Conservation (phyloP, 2,113 vertebrate genomes). For the Notiomystis cincta region DNA sequence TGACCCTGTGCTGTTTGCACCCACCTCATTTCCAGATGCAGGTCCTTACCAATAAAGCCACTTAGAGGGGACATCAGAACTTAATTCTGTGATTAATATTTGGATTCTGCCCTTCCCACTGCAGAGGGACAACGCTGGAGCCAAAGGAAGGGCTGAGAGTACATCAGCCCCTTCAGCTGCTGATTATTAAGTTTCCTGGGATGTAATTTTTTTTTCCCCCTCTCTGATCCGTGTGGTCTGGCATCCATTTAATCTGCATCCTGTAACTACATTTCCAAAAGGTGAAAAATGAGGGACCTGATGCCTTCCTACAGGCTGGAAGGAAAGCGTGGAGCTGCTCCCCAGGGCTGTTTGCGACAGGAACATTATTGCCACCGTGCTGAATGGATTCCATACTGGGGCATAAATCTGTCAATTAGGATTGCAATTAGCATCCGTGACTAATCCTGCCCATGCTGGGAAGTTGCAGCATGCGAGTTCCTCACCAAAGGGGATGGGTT, state of each 20-base stretch:
- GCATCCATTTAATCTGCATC: neutral
- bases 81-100: slow-evolving; percentile 15
- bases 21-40: neutral
- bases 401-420: slow-evolving; percentile 57
- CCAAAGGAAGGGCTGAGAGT: neutral
- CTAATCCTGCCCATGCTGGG: slow-evolving; percentile 58
- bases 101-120: neutral
- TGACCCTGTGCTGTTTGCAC: neutral
- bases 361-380: neutral
- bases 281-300: neutral
- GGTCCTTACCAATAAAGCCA: neutral
- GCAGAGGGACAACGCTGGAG: neutral
- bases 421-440: slow-evolving; percentile 59
- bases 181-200: slow-evolving; percentile 5
- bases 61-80: neutral
- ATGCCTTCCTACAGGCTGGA: neutral
- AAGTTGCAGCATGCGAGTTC: slow-evolving; percentile 9
- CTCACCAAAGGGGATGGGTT: slow-evolving; percentile 33
- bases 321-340: neutral
- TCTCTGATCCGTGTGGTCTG: neutral
- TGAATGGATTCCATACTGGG: slow-evolving; percentile 8
- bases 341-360: neutral
- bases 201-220: neutral
- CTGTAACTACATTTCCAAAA: neutral
- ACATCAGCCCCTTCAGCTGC: neutral